A percentile compares a stretch with the other conserved stretches of the same genome.
Evolutionary conservation across 2,113 vertebrate genomes (phyloP).

Genomic region (Gobiocypris rarus): DNA sequence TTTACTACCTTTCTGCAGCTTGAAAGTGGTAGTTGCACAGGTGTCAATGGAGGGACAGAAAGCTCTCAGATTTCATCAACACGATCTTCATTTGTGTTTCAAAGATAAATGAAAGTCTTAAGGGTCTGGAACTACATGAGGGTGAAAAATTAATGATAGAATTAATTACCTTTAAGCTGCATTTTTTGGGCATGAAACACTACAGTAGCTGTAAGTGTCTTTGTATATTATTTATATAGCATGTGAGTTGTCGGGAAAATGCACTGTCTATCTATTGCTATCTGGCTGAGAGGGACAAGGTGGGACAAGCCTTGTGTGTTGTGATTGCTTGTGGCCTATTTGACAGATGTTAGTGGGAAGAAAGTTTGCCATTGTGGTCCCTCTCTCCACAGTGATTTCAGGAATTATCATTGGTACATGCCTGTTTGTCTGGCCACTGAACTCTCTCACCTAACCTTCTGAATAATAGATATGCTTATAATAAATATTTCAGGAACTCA

Average conservation of each 20-base stretch:
- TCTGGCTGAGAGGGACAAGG: background rate
- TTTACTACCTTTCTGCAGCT: no score
- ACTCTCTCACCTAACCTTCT: conserved; percentile 68
- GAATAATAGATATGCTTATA: conserved; percentile 68
- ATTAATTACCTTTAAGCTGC: background rate
- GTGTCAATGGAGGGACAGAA: no score
- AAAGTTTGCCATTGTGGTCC: background rate
- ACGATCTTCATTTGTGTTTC: no score
- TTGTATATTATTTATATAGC: background rate
- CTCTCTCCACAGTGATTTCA: background rate
- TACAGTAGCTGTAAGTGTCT: background rate
- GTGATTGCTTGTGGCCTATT: conserved; percentile 26
- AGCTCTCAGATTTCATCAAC: no score
- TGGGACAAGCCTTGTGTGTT: background rate
- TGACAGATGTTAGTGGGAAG: background rate
- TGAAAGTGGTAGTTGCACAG: no score
- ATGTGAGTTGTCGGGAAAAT: background rate
- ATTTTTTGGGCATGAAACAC: background rate
- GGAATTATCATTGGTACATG: conserved; percentile 18
- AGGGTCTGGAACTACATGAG: no score
- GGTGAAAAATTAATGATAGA: no score
- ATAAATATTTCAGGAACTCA: conserved; percentile 74
- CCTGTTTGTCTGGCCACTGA: conserved; percentile 54
- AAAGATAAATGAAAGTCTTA: no score
- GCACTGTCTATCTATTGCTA: no score